Percentiles rank a stretch among this genome's conserved stretches.
These are phyloP conservation scores for Beroe forskalii DNA, from an alignment of 37 sponge, comb jelly and placozoan genomes.

Conservation along the genomic window DNA sequence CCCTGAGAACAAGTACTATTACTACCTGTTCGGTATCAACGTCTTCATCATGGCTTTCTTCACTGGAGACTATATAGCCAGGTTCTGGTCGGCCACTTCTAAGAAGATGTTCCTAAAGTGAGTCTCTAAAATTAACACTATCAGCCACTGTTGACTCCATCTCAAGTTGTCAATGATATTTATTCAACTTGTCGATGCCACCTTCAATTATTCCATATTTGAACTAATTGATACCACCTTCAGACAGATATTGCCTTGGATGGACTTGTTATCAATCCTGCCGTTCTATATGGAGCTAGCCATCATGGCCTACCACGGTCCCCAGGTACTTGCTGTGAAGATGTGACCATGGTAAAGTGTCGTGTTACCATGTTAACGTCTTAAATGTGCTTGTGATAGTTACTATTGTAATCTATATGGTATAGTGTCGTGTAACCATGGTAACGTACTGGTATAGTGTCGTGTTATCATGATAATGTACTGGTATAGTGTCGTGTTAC, in stretches of 20 bases:
- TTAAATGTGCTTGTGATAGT: neutral
- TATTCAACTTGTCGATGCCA: too few relatives aligned
- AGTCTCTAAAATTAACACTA: too few relatives aligned
- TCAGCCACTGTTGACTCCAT: too few relatives aligned
- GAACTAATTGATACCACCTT: neutral
- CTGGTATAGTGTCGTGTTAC: neutral
- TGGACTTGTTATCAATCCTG: constrained; percentile 47
- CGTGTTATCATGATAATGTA: neutral
- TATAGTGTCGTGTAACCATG: neutral
- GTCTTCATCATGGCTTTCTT: constrained; percentile 62
- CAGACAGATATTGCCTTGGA: constrained; percentile 60
- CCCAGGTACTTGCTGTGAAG: constrained; percentile 4
- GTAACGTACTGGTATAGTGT: neutral
- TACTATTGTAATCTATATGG: neutral
- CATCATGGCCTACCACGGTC: constrained; percentile 59
- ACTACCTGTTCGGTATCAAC: constrained; percentile 28
- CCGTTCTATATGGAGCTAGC: constrained; percentile 58
- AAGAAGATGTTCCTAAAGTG: constrained; percentile 44
- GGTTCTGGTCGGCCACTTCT: constrained; percentile 13
- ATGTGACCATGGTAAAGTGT: neutral
- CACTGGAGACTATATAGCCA: constrained; percentile 48
- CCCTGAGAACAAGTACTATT: constrained; percentile 46
- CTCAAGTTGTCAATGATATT: too few relatives aligned
- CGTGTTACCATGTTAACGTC: neutral
- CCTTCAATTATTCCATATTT: too few relatives aligned